Conservation (phyloP, 2,888 invertebrate species). For the Amorpha juglandis region DNA sequence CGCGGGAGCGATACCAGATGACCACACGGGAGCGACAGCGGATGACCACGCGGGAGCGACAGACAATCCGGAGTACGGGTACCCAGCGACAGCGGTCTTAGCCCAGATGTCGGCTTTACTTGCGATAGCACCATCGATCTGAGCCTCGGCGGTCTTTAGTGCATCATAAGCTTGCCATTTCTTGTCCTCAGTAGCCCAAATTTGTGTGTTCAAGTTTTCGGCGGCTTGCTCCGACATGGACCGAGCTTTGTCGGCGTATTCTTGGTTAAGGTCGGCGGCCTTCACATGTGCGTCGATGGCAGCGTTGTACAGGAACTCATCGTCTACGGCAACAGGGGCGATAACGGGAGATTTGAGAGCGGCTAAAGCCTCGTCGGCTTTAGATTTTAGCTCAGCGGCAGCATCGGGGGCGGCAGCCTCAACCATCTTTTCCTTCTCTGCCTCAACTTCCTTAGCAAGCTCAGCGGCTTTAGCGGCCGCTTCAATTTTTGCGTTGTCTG, state of each 20-base stretch:
- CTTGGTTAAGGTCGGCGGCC: slow-evolving; percentile 57
- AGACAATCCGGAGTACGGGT: slow-evolving; percentile 2
- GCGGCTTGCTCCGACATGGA: slow-evolving; percentile 54
- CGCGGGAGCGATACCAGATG: background rate
- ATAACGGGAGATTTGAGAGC: background rate
- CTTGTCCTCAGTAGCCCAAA: slow-evolving; percentile 68
- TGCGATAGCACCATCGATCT: slow-evolving; percentile 62
- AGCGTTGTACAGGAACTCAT: background rate
- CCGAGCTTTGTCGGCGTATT: slow-evolving; percentile 58
- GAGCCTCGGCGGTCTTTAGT: slow-evolving; percentile 64
- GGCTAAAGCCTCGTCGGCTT: slow-evolving; percentile 18
- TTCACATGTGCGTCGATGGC: slow-evolving; percentile 65
- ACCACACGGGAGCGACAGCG: background rate
- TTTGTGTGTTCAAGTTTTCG: slow-evolving; percentile 57
- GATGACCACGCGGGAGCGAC: background rate
- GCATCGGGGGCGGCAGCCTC: slow-evolving; percentile 1
- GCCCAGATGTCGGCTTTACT: slow-evolving; percentile 53
- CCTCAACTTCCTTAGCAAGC: slow-evolving; percentile 19
- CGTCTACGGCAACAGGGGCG: slow-evolving; percentile 5
- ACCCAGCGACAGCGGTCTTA: slow-evolving; percentile 45
- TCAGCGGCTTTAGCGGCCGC: slow-evolving; percentile 37
- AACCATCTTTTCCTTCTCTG: slow-evolving; percentile 35
- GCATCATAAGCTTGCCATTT: slow-evolving; percentile 75
- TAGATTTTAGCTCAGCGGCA: slow-evolving; percentile 15
- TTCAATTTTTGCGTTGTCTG: slow-evolving; percentile 24